phyloP scores from a whole-genome alignment of 2,888 invertebrate species.

The Schrankia costaestrigalis region DNA sequence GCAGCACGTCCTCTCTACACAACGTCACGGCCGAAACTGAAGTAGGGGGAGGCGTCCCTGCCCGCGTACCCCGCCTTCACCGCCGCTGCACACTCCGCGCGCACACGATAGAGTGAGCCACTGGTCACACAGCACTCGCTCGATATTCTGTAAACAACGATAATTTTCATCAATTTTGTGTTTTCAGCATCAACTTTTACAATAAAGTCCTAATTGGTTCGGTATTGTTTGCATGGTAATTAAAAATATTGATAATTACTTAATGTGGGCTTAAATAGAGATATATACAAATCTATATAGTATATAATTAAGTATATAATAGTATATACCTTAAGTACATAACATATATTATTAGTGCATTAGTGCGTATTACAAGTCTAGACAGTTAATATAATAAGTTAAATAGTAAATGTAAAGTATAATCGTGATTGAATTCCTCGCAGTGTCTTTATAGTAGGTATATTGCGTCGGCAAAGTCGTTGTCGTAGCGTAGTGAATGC shows the following conservation, averaged over 20 bases:
- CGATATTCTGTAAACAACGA: slow-evolving; percentile 79
- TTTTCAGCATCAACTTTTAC: slow-evolving; percentile 41
- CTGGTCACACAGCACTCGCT: slow-evolving; percentile 66
- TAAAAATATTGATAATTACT: not conserved
- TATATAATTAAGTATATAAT: slow-evolving; percentile 32
- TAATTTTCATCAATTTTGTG: slow-evolving; percentile 63
- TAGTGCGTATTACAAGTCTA: slow-evolving; percentile 11
- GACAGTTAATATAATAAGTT: slow-evolving; percentile 17
- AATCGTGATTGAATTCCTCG: slow-evolving; percentile 52
- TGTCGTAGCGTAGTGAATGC: slow-evolving; percentile 46
- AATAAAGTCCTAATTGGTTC: slow-evolving; percentile 11
- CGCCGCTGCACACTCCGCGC: slow-evolving; percentile 27
- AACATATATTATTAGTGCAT: slow-evolving; percentile 15
- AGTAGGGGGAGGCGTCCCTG: slow-evolving; percentile 69
- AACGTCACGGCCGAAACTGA: slow-evolving; percentile 62
- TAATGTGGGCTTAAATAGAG: slow-evolving; percentile 11
- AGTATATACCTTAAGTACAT: slow-evolving; percentile 24
- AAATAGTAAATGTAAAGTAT: slow-evolving; percentile 43
- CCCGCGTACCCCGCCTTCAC: slow-evolving; percentile 47
- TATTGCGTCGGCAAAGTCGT: slow-evolving; percentile 51
- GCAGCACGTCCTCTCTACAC: slow-evolving; percentile 53
- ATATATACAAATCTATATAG: slow-evolving; percentile 21
- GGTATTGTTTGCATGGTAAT: not conserved
- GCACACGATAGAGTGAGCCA: slow-evolving; percentile 73
- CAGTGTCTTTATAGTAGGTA: slow-evolving; percentile 64